Conservation (phyloP, 2,888 invertebrate species). For the Leptura quadrifasciata region DNA sequence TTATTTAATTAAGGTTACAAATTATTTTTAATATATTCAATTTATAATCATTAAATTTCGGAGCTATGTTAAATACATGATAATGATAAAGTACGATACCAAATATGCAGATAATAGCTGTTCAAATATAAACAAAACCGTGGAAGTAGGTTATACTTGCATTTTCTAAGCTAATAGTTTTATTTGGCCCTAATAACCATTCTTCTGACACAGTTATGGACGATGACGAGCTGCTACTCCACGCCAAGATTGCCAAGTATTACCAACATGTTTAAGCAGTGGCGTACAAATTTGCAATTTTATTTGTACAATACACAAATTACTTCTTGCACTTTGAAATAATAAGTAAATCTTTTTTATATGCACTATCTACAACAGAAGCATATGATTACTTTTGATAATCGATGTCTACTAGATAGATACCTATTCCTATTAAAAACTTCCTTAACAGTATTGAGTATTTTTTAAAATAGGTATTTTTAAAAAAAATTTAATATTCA, state of each 20-base stretch:
- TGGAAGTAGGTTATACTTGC: conserved; percentile 58
- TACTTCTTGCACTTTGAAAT: no score
- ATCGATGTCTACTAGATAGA: no score
- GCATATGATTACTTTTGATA: no score
- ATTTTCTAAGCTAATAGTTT: conserved; percentile 55
- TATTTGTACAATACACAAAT: not conserved
- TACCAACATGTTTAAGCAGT: conserved; percentile 5
- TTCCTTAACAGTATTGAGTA: no score
- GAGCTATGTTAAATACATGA: not conserved
- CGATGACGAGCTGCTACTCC: conserved; percentile 17
- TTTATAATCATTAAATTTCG: conserved; percentile 17
- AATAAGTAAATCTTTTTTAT: no score
- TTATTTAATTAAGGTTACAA: conserved; percentile 7
- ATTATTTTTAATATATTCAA: not conserved
- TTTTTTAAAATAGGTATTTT: no score
- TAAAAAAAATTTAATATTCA: no score
- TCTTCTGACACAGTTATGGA: conserved; percentile 50
- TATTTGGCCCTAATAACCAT: conserved; percentile 48
- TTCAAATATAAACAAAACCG: conserved; percentile 50
- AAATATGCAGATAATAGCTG: conserved; percentile 42
- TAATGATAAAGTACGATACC: conserved; percentile 33
- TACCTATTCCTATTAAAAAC: no score
- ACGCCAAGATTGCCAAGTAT: not conserved
- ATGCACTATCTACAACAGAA: no score
- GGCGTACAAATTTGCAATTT: not conserved